Base-by-base conservation (phyloP, 2,113 vertebrate species). In the Ailurus styani region DNA sequence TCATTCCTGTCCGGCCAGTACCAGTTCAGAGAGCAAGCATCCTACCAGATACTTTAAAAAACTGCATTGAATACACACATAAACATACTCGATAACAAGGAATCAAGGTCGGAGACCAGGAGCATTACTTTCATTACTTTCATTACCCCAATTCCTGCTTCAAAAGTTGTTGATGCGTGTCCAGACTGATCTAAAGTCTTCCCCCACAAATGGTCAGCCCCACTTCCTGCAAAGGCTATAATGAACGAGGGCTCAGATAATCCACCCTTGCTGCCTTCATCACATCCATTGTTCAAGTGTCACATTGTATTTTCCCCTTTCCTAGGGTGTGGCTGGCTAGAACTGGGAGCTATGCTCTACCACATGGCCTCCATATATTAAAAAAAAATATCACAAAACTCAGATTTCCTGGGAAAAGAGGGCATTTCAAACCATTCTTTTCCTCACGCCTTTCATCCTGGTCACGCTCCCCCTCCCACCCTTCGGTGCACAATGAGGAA, bases 321-420 rank as follows among this genome's bases (percentile, higher is more conserved):
- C 70, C 47, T 55, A 50, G 40, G 17, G 13, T 50, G 15, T 62
- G 90, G 21, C 2, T 68, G 50, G 64, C 40, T 13, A 54, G 15
- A 86, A 77, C n/a, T 40, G 73, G 68, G 75, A 87, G 64, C 70
- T 57, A 7, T 42, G 54, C 54, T 50, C 45, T 27, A 3, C 10
- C 27, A 70, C 9, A 20, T 0, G 8, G 42, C 25, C 70, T 93
- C 70, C 29, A 2, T 27, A 9, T 13, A 66, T 3, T 9, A 21
- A 55, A 47, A 4, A 18, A 79, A 79, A 31, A 31, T 47, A 21
- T 11, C 31, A 72, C 29, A 87, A 45, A 87, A 64, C 37, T 66
- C 68, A 40, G 75, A 54, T 50, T 62, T 91, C 77, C 66, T 64
- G 62, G 91, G 83, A 47, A 62, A 81, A 93, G 60, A 17, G 14